phyloP scores from a whole-genome alignment of 2,113 vertebrate genomes.

The Craseonycteris thonglongyai region DNA sequence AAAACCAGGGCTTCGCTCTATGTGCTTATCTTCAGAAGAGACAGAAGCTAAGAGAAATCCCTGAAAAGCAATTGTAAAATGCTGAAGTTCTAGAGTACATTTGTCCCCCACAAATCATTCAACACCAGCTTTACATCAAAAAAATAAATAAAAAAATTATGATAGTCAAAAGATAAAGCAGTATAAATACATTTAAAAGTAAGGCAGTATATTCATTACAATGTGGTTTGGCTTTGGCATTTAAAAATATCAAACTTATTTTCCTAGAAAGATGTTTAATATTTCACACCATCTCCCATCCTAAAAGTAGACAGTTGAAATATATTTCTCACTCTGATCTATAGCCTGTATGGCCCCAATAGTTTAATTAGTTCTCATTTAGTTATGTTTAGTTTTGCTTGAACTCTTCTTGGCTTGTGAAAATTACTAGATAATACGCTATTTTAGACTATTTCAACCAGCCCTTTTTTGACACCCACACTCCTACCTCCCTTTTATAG shows the following conservation, averaged over 20 bases:
- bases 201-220: conserved; percentile 24
- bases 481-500: neutral
- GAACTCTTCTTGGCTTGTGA: neutral
- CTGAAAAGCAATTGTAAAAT: neutral
- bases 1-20: neutral
- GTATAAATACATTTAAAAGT: conserved; percentile 29
- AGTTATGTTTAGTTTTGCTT: neutral
- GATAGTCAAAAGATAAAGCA: conserved; percentile 30
- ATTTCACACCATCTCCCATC: neutral
- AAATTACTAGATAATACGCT: neutral
- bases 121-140: neutral
- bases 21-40: neutral
- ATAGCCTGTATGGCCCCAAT: neutral
- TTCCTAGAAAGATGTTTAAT: conserved; percentile 28
- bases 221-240: neutral
- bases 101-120: neutral
- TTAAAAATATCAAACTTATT: conserved; percentile 42
- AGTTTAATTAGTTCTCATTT: neutral
- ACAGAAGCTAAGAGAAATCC: neutral
- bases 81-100: neutral
- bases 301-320: conserved; percentile 25
- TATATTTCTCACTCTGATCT: neutral
- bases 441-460: neutral
- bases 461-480: neutral
- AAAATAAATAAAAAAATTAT: neutral